Base-by-base conservation (phyloP, 1,140 invertebrate species). In the Parapsyche elsis region DNA sequence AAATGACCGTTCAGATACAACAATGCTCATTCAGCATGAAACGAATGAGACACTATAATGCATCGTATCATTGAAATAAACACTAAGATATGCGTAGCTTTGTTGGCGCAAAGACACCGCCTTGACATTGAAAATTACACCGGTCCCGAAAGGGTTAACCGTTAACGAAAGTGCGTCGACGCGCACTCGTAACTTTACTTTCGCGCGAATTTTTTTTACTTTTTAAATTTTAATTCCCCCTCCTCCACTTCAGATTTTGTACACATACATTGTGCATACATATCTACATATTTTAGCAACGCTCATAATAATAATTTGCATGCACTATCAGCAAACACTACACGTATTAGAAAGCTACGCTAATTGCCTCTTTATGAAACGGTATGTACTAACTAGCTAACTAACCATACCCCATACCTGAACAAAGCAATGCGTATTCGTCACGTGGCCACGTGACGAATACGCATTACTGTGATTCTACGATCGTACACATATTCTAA, bases 321-420 rank as follows among this genome's bases (percentile, higher is more conserved):
- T 46, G 71, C 16, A 75, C 26, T 75, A 49, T 75, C 23, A 7
- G 23, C 16, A 57, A 23, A 57, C 73, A 75, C 23, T 23, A 16
- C 24, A 57, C 49, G 49, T 57, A 57, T 57, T 75, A 75, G 73
- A 75, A 75, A 75, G 73, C 24, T 57, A n/a, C 46, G 23, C 49
- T 75, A 75, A 75, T 75, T 75, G 73, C 24, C 23, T 46, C 21
- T 67, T 30, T 24, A 12, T n/a, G 12, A 67, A 53, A 53, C 49
- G 49, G 10, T 4, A 53, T 53, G 10, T 53, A 16, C 30, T 7
- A 38, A 1, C 30, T 38, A 38, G n/a, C n/a, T n/a, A n/a, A n/a
- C n/a, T n/a, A n/a, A n/a, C n/a, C n/a, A n/a, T n/a, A n/a, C n/a
- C n/a, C n/a, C n/a, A n/a, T n/a, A n/a, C n/a, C n/a, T n/a, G n/a